Base-by-base conservation (phyloP, 2,888 invertebrate genomes). In the Melitaea athalia region DNA sequence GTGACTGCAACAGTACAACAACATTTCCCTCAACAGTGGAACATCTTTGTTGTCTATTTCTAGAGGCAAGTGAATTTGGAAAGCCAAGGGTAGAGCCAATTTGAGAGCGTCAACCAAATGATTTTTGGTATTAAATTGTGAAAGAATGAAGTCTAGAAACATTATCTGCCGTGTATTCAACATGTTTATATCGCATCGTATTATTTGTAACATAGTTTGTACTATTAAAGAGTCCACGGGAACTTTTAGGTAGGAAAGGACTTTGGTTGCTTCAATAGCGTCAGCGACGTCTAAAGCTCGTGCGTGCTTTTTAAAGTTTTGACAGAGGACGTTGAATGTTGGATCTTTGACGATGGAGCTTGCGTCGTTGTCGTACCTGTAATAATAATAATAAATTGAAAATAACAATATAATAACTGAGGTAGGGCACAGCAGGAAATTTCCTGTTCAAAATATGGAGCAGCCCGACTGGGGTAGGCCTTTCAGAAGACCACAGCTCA, bases 71-170 rank as follows among this genome's bases (percentile, higher is more conserved):
- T 95, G 94, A 8, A 94, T 92, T 85, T 95, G 94, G 78, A 96
- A 95, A 0, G 95, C 94, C 42, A 95, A 81, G 0, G 96, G 95
- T 11, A 96, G 77, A 0, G 96, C 96, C 0, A 95, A 86, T 76
- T 90, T 91, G 5, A 96, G 78, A 0, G 95, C 95, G 47, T 95
- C 94, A 0, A 94, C 92, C 33, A 96, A 83, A 67, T 95, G 94
- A 68, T 88, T 88, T 14, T 90, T 92, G 1, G 75, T 76, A 52
- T 93, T 85, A 61, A 93, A 92, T 69, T 91, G 89, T 1, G 82
- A 79, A 0, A 96, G 78, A 8, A 96, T 75, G 78, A 94, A 94
- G 78, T 95, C 93, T 15, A 95, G 65, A 78, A 95, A 95, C 76
- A 94, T 93, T 43, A 96, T 94, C 76, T 96, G 94, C 4, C 93